Percentiles rank a stretch among this genome's conserved stretches.
phyloP scores from a whole-genome alignment of 2,888 invertebrate species.

The Nomada ferruginata region DNA sequence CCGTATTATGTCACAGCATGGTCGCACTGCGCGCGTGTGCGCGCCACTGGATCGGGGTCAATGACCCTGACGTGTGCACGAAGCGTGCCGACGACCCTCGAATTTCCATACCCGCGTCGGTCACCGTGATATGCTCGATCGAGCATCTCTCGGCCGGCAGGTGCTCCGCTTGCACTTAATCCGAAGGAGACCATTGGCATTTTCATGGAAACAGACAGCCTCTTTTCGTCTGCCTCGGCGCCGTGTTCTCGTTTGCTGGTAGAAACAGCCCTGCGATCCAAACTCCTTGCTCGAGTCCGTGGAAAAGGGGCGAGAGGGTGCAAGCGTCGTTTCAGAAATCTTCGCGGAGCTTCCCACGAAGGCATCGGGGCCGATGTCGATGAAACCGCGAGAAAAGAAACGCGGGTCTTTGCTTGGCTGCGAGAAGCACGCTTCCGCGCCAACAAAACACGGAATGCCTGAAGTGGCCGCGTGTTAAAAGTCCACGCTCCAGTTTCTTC shows the following conservation, averaged over 20 bases:
- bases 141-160: background rate
- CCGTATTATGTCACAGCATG: slow-evolving; percentile 63
- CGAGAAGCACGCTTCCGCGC: slow-evolving; percentile 35
- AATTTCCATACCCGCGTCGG: slow-evolving; percentile 51
- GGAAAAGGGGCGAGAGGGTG: background rate
- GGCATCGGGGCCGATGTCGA: background rate
- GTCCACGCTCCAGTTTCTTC: slow-evolving; percentile 62
- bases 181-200: background rate
- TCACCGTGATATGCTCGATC: background rate
- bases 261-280: too few species aligned
- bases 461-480: slow-evolving; percentile 56
- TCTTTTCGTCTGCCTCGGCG: too few species aligned
- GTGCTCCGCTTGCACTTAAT: background rate
- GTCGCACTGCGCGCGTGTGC: background rate
- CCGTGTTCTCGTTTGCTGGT: too few species aligned
- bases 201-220: too few species aligned
- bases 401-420: slow-evolving; percentile 8
- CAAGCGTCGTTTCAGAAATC: background rate
- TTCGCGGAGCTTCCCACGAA: background rate
- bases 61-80: slow-evolving; percentile 81
- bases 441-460: slow-evolving; percentile 60
- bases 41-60: slow-evolving; percentile 73
- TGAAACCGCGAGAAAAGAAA: background rate
- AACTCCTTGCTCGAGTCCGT: background rate
- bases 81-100: slow-evolving; percentile 79